Conservation (phyloP, 2,113 vertebrate species). For the Cnemophilus loriae region DNA sequence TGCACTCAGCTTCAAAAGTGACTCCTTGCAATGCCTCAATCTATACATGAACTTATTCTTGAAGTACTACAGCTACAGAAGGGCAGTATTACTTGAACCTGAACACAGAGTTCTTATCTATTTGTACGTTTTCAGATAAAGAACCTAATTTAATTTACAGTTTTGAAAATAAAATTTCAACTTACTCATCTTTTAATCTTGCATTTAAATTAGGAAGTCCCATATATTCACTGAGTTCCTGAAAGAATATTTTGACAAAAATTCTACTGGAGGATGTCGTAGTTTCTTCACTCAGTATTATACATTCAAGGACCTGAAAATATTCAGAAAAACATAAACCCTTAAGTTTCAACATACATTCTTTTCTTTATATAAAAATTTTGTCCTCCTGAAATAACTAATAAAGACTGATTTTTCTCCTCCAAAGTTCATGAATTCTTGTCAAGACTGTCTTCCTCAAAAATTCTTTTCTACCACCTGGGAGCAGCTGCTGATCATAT, state of each 20-base stretch:
- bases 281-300: conserved; percentile 94
- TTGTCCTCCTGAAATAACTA: neutral
- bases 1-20: neutral
- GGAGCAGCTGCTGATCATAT: neutral
- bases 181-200: conserved; percentile 91
- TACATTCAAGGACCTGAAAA: conserved; percentile 90
- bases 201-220: conserved; percentile 95
- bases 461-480: neutral
- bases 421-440: neutral
- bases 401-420: neutral
- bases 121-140: neutral
- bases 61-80: neutral
- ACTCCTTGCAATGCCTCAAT: neutral
- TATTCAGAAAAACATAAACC: neutral
- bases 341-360: neutral
- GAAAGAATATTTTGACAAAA: conserved; percentile 99
- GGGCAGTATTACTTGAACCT: neutral
- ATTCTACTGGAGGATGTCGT: conserved; percentile 98
- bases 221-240: conserved; percentile 98
- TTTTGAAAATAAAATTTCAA: conserved; percentile 6
- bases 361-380: neutral
- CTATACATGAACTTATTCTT: neutral
- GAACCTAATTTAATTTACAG: neutral
- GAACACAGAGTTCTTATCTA: neutral
- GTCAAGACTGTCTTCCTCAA: neutral